These are phyloP conservation scores for Elephantulus edwardii DNA, from an alignment of 2,113 vertebrate genomes.

Conservation along the genomic window DNA sequence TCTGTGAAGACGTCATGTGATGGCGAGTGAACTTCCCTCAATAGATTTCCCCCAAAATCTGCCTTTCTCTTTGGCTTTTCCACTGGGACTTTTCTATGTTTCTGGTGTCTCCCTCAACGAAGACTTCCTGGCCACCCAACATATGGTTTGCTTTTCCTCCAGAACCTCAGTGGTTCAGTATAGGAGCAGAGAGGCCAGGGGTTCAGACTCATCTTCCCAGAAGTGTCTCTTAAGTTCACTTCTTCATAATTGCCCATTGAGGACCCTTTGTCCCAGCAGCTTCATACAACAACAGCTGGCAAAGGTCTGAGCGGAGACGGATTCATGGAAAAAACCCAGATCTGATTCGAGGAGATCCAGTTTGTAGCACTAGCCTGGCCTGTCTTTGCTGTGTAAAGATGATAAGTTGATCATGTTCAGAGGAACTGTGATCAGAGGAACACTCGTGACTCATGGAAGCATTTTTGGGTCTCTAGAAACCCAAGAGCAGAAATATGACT, in stretches of 20 bases:
- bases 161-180: neutral
- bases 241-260: neutral
- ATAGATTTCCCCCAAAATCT: neutral
- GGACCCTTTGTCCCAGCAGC: neutral
- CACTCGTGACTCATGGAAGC: neutral
- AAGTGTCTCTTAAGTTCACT: neutral
- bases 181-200: fast-evolving
- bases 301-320: neutral
- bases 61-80: neutral
- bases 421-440: neutral
- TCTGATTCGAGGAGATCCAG: too few species aligned
- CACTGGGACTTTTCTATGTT: neutral
- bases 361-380: neutral
- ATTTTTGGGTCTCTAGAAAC: neutral
- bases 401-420: too few species aligned
- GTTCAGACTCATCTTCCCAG: neutral
- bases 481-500: neutral
- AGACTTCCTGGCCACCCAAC: neutral
- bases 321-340: neutral
- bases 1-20: neutral
- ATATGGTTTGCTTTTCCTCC: neutral
- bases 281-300: neutral
- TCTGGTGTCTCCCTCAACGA: neutral
- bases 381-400: neutral
- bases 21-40: neutral